A percentile compares a stretch with the other conserved stretches of the same genome.
phyloP scores from a whole-genome alignment of 2,888 invertebrate genomes.

The Dicyrtomina minuta region DNA sequence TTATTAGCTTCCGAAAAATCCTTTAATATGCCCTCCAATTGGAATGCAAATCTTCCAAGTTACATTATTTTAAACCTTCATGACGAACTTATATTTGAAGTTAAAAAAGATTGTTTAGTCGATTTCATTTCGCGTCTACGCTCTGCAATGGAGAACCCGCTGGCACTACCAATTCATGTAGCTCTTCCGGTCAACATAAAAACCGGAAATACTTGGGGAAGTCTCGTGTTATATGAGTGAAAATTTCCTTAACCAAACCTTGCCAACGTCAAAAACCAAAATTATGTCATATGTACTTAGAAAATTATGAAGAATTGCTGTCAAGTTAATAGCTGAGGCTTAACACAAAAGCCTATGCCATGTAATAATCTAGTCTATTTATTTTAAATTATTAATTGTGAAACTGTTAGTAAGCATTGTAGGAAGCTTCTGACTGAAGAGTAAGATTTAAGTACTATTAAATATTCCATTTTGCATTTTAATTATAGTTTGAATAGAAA shows the following conservation, averaged over 20 bases:
- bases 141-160: slow-evolving; percentile 76
- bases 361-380: too few species aligned
- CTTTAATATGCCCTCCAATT: slow-evolving; percentile 57
- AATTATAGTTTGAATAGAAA: too few species aligned
- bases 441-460: too few species aligned
- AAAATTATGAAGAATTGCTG: too few species aligned
- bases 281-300: too few species aligned
- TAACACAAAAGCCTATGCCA: too few species aligned
- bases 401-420: too few species aligned
- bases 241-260: not conserved
- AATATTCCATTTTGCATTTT: too few species aligned
- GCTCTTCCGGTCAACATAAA: slow-evolving; percentile 86
- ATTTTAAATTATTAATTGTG: too few species aligned
- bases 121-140: slow-evolving; percentile 65
- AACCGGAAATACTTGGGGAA: slow-evolving; percentile 81
- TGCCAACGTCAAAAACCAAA: too few species aligned
- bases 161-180: slow-evolving; percentile 65
- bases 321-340: too few species aligned
- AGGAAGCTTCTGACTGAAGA: too few species aligned
- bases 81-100: slow-evolving; percentile 94
- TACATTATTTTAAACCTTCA: slow-evolving; percentile 79
- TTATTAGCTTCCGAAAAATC: slow-evolving; percentile 58
- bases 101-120: slow-evolving; percentile 60
- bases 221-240: not conserved
- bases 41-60: not conserved